These are phyloP conservation scores for Steromphala cineraria DNA, from an alignment of 2,888 invertebrate species.

Conservation along the genomic window DNA sequence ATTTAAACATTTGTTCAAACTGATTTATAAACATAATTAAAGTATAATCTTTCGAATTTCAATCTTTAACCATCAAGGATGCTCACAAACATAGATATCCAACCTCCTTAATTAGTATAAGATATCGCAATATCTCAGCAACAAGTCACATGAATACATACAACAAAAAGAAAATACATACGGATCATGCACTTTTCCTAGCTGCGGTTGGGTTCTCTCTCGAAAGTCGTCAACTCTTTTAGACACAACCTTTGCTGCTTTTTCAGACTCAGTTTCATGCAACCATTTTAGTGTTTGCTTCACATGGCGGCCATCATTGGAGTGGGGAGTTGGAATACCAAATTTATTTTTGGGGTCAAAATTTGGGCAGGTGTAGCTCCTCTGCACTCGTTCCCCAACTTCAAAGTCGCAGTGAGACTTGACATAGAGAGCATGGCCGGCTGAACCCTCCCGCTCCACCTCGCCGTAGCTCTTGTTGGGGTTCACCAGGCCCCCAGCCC, in stretches of 20 bases:
- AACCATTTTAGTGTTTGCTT: constrained; percentile 70
- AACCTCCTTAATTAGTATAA: no score
- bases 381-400: constrained; percentile 65
- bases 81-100: no score
- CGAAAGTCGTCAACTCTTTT: constrained; percentile 73
- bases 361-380: constrained; percentile 64
- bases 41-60: no score
- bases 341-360: constrained; percentile 49
- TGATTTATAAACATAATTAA: no score
- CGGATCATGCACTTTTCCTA: constrained; percentile 73
- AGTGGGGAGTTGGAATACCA: constrained; percentile 73
- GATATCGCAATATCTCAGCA: no score
- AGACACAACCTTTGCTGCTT: constrained; percentile 67
- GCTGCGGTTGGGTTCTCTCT: constrained; percentile 71
- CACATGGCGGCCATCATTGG: constrained; percentile 66
- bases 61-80: no score
- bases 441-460: constrained; percentile 61
- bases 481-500: constrained; percentile 73
- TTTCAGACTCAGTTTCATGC: constrained; percentile 61
- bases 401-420: constrained; percentile 68
- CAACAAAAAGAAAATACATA: constrained; percentile 48
- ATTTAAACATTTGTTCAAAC: no score
- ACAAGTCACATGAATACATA: no score
- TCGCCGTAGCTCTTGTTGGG: constrained; percentile 69
- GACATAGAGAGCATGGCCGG: constrained; percentile 70